Conservation (phyloP, 2,113 vertebrate genomes). For the Muntiacus muntjak region DNA sequence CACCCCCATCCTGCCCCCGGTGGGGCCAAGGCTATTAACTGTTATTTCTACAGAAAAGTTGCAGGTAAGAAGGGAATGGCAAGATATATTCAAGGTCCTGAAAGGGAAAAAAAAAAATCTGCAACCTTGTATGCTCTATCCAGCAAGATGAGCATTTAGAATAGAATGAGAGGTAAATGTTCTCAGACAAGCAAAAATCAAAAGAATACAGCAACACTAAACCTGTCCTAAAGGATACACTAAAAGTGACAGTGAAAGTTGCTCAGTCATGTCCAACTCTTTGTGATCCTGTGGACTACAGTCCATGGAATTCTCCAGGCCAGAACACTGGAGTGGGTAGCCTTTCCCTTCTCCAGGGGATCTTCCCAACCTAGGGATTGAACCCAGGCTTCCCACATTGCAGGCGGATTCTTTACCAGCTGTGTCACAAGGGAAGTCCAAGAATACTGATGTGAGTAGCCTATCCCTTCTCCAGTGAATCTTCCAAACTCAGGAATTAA, state of each 20-base stretch:
- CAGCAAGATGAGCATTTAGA: not conserved
- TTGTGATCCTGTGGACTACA: not conserved
- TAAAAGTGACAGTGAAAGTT: not conserved
- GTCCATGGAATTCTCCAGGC: not conserved
- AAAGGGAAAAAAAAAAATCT: not conserved
- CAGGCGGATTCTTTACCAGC: not conserved
- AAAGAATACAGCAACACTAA: not conserved
- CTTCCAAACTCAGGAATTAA: not conserved
- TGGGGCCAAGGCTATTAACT: not conserved
- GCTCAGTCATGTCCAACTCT: not conserved
- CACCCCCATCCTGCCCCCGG: not conserved
- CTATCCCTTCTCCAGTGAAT: not conserved
- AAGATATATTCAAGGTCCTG: not conserved
- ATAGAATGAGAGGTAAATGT: not conserved
- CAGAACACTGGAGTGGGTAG: not conserved
- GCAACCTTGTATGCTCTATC: not conserved
- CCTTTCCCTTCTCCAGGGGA: not conserved
- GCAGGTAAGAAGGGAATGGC: not conserved
- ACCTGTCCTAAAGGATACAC: not conserved
- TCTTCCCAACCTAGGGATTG: not conserved
- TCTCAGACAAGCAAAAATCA: not conserved
- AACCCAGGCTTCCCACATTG: not conserved
- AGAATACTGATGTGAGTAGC: not conserved
- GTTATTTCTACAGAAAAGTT: not conserved
- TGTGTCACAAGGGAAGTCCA: not conserved